Evolutionary conservation across 2,113 vertebrate species (phyloP), one percentile per base, ranked within the genome.

Genomic region (Hemiscyllium ocellatum): DNA sequence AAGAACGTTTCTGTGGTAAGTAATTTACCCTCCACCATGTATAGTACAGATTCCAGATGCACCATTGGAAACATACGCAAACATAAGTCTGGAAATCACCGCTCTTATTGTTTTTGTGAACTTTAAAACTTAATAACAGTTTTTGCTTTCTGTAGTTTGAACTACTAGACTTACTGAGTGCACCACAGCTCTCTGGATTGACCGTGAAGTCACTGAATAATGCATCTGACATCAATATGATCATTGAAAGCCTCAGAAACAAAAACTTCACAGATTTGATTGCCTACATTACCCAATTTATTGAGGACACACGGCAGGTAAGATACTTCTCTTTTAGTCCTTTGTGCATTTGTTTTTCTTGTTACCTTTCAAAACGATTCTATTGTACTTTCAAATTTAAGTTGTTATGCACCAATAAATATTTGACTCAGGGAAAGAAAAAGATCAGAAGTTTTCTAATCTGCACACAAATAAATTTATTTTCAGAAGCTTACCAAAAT

Each of bases 111-210:
- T 50, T 69, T 13, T 33, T 7, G 33, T 15, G 29, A 37, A 6
- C 56, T 47, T 47, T 42, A 47, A 70, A 94, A 47, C 24, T 72
- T 72, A 72, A 29, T 89, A 83, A 83, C 29, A 50, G 50, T 20
- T 89, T 89, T 94, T 94, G 22, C 3, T 70, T 70, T 70, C 66
- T 94, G 29, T 26, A 94, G 93, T 94, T 94, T 50, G 65, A 94
- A 70, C 15, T 94, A 26, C 29, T 94, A 66, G 66, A 94, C 42
- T 68, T 94, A 2, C 22, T 94, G 66, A 94, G n/a, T 61, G 13
- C 47, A 94, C 2, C n/a, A 6, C 66, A 94, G 24, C 93, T 94
- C 37, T 94, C 93, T 47, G 93, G 24, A 42, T 37, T 94, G 66
- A 94, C 93, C 50, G 37, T 94, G 22, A 10, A 69, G 17, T 94